These are phyloP conservation scores for Cephus pygmeus DNA, from an alignment of 2,888 invertebrate genomes.

Conservation along the genomic window DNA sequence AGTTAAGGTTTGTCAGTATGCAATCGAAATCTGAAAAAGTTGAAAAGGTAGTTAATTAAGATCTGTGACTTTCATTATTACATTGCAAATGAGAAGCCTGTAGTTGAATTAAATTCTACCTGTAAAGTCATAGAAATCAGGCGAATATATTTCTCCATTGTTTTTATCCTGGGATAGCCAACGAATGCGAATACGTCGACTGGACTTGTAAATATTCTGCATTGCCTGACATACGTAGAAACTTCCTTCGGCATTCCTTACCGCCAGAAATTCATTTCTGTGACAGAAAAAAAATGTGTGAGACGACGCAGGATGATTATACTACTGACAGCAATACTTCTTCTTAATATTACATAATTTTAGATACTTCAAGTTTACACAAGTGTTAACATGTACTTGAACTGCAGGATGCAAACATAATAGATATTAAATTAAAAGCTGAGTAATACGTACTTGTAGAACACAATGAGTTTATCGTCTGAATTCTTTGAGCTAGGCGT, in stretches of 20 bases:
- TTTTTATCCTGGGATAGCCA: slow-evolving; percentile 87
- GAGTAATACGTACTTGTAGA: slow-evolving; percentile 78
- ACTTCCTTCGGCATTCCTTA: slow-evolving; percentile 88
- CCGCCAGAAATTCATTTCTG: slow-evolving; percentile 90
- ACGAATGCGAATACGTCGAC: slow-evolving; percentile 87
- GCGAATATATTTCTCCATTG: slow-evolving; percentile 80
- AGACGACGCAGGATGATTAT: neutral
- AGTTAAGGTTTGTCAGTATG: slow-evolving; percentile 85
- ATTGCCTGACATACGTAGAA: slow-evolving; percentile 90
- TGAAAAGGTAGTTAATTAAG: neutral
- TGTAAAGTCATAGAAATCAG: slow-evolving; percentile 90
- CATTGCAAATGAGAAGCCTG: slow-evolving; percentile 8
- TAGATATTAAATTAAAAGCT: slow-evolving; percentile 3
- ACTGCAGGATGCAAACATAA: neutral
- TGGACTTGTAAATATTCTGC: slow-evolving; percentile 90
- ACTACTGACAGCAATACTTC: neutral
- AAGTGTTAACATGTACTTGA: neutral
- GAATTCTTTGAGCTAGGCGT: slow-evolving; percentile 69
- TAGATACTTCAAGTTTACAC: neutral
- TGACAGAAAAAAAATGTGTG: slow-evolving; percentile 50
- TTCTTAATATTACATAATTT: neutral
- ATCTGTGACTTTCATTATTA: slow-evolving; percentile 27
- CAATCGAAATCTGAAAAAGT: slow-evolving; percentile 81
- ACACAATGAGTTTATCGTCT: slow-evolving; percentile 86
- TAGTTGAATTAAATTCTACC: slow-evolving; percentile 66